A percentile compares a stretch with the other conserved stretches of the same genome.
Evolutionary conservation across 2,888 invertebrate species (phyloP).

Genomic region (Deladenus siricidicola): DNA sequence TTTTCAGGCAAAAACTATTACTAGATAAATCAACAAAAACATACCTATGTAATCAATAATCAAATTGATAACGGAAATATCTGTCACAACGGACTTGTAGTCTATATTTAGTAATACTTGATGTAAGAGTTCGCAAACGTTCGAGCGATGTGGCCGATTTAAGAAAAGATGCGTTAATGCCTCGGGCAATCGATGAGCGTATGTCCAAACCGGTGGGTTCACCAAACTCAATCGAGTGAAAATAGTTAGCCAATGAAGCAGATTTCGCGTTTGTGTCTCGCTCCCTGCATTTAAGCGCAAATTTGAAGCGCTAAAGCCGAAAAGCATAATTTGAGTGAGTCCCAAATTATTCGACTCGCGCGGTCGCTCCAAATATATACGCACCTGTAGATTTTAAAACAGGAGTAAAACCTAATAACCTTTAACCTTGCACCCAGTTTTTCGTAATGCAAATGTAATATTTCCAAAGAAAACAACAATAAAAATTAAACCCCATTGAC

Average conservation of each 20-base stretch:
- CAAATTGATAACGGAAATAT: slow-evolving; percentile 14
- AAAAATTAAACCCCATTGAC: slow-evolving; percentile 49
- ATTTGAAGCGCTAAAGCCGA: slow-evolving; percentile 65
- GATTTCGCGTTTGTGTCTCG: neutral
- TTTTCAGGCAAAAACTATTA: neutral
- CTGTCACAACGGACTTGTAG: slow-evolving; percentile 12
- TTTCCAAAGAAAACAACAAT: no score
- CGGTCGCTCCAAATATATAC: slow-evolving; percentile 72
- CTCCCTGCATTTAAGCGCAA: neutral
- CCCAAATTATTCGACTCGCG: slow-evolving; percentile 82
- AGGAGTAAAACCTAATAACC: no score
- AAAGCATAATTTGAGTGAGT: slow-evolving; percentile 72
- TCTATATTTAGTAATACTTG: slow-evolving; percentile 17
- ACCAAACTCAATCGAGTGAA: slow-evolving; percentile 14
- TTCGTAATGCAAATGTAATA: no score
- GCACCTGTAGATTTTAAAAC: slow-evolving; percentile 59
- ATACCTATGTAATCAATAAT: slow-evolving; percentile 22
- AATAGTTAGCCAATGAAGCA: slow-evolving; percentile 19
- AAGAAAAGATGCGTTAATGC: slow-evolving; percentile 14
- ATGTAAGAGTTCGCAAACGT: slow-evolving; percentile 15
- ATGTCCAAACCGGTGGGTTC: slow-evolving; percentile 18
- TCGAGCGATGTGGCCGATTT: neutral
- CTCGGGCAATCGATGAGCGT: slow-evolving; percentile 20
- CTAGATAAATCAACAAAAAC: slow-evolving; percentile 7
- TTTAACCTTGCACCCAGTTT: no score